A percentile compares a stretch with the other conserved stretches of the same genome.
phyloP scores from a whole-genome alignment of 2,797 vertebrate genomes.

The Diglossa cyanea region DNA sequence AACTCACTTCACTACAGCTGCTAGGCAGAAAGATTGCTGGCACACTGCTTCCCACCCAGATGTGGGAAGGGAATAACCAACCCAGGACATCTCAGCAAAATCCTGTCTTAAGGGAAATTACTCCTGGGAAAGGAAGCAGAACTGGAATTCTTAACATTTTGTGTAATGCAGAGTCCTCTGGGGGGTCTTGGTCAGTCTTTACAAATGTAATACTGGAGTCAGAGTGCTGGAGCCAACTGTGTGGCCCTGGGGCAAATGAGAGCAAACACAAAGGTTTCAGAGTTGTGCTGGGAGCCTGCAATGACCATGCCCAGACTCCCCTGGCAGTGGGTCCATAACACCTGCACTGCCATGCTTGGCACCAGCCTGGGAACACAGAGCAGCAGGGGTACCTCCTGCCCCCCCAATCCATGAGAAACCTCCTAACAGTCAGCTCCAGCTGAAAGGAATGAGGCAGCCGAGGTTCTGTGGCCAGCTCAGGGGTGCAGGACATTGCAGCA shows the following conservation, averaged over 20 bases:
- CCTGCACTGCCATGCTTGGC: background rate
- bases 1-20: slow-evolving; percentile 26
- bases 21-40: slow-evolving; percentile 15
- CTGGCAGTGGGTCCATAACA: background rate
- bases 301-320: background rate
- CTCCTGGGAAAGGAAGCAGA: slow-evolving; percentile 1
- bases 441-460: background rate
- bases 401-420: rapidly evolving
- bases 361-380: background rate
- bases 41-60: slow-evolving; percentile 6
- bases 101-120: background rate
- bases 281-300: background rate
- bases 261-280: background rate
- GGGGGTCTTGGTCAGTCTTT: background rate
- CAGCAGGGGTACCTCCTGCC: background rate
- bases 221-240: background rate
- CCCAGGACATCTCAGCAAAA: slow-evolving; percentile 13
- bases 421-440: background rate
- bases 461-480: background rate
- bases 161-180: background rate
- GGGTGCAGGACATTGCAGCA: background rate
- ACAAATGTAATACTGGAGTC: background rate
- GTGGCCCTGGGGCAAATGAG: background rate
- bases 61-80: background rate
- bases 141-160: background rate